Evolutionary conservation across 2,888 invertebrate genomes (phyloP).

Genomic region (Cheilosia vernalis): DNA sequence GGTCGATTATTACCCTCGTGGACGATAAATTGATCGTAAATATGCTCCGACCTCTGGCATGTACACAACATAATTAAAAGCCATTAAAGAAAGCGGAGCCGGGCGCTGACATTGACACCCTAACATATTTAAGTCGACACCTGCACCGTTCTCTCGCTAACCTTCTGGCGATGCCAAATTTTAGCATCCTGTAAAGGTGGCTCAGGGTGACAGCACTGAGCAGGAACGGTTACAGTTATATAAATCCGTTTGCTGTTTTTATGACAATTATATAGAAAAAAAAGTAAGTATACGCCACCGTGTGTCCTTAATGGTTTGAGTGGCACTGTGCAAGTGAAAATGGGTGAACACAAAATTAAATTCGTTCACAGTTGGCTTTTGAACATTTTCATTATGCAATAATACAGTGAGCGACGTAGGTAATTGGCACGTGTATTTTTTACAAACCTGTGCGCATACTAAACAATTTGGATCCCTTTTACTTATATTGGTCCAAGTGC

Average conservation of each 20-base stretch:
- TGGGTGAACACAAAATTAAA: background rate
- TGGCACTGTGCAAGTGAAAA: slow-evolving; percentile 6
- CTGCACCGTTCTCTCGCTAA: background rate
- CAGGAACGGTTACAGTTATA: slow-evolving; percentile 37
- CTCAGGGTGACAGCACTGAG: background rate
- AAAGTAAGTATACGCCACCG: background rate
- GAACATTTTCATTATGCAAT: background rate
- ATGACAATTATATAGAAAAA: slow-evolving; percentile 38
- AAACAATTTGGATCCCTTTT: no score
- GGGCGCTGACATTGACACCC: slow-evolving; percentile 12
- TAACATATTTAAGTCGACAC: slow-evolving; percentile 4
- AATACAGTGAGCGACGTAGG: slow-evolving; percentile 15
- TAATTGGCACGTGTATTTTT: background rate
- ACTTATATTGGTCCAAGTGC: no score
- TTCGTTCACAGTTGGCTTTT: slow-evolving; percentile 4
- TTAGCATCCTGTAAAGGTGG: background rate
- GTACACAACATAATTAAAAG: slow-evolving; percentile 54
- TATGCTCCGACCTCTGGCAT: slow-evolving; percentile 43
- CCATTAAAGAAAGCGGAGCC: background rate
- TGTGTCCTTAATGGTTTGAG: slow-evolving; percentile 28
- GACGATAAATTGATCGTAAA: slow-evolving; percentile 67
- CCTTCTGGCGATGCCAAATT: slow-evolving; percentile 40
- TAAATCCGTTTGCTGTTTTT: slow-evolving; percentile 47
- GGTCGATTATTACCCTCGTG: slow-evolving; percentile 52
- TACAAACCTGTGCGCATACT: no score